These are phyloP conservation scores for Gymnarchus niloticus DNA, from an alignment of 2,113 vertebrate species.

Conservation along the genomic window DNA sequence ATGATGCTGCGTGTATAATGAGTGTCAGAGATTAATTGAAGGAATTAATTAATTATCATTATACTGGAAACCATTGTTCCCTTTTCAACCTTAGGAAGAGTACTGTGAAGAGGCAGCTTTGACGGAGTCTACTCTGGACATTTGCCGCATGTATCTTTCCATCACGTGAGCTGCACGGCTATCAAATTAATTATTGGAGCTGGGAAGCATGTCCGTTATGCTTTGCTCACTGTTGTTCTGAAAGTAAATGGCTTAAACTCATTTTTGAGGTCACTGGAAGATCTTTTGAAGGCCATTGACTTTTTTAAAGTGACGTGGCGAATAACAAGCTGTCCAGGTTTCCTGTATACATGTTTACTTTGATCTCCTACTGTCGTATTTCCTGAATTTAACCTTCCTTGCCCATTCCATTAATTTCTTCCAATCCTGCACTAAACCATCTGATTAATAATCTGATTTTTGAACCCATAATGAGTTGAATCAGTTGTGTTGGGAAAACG, in stretches of 20 bases:
- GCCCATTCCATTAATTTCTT: neutral
- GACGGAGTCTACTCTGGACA: neutral
- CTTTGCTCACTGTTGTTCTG: neutral
- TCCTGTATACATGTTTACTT: neutral
- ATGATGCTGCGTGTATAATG: slow-evolving; percentile 3
- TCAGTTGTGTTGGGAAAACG: neutral
- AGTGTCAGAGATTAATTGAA: neutral
- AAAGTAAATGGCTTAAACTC: neutral
- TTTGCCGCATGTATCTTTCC: neutral
- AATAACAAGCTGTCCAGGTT: neutral
- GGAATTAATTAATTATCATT: slow-evolving; percentile 4
- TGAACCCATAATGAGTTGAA: neutral
- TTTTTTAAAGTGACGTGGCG: neutral
- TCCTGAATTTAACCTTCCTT: neutral
- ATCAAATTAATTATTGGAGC: neutral
- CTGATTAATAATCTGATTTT: neutral
- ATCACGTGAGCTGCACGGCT: neutral
- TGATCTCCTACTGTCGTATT: neutral
- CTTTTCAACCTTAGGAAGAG: too few relatives aligned
- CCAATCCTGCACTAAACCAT: neutral
- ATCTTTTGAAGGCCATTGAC: neutral
- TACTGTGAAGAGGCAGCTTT: neutral
- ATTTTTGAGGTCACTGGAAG: neutral
- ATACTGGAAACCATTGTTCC: slow-evolving; percentile 1
- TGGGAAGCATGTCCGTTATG: neutral